These are phyloP conservation scores for Lepus americanus DNA, from an alignment of 2,113 vertebrate genomes.

Conservation along the genomic window DNA sequence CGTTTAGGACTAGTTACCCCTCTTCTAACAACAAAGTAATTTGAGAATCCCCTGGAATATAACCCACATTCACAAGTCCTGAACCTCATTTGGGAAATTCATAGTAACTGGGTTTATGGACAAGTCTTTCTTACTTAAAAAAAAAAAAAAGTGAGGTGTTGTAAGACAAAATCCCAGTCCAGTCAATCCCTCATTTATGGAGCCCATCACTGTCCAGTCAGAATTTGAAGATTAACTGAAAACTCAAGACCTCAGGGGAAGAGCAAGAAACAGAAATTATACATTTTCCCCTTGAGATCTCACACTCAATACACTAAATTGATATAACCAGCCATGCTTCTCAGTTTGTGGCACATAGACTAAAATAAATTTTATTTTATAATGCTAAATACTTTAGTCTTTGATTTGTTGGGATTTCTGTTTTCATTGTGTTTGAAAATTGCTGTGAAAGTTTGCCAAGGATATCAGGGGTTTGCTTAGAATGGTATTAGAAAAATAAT, in stretches of 20 bases:
- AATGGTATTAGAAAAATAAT: neutral
- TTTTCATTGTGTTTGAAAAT: conserved; percentile 14
- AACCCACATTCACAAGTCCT: neutral
- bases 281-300: neutral
- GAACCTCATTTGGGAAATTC: neutral
- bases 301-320: neutral
- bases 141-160: conserved; percentile 6
- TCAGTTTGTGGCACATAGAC: neutral
- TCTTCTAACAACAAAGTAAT: neutral
- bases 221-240: neutral
- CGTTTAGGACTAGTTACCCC: neutral
- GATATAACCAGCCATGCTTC: neutral
- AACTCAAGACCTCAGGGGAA: neutral
- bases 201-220: neutral
- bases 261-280: neutral
- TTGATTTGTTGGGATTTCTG: neutral
- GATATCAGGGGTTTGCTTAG: neutral
- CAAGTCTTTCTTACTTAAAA: neutral
- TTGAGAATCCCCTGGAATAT: neutral
- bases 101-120: neutral
- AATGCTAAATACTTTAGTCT: neutral
- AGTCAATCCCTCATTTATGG: neutral
- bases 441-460: neutral
- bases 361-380: conserved; percentile 20
- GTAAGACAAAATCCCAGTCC: neutral